phyloP scores from a whole-genome alignment of 2,797 vertebrate genomes.

The Champsocephalus esox region DNA sequence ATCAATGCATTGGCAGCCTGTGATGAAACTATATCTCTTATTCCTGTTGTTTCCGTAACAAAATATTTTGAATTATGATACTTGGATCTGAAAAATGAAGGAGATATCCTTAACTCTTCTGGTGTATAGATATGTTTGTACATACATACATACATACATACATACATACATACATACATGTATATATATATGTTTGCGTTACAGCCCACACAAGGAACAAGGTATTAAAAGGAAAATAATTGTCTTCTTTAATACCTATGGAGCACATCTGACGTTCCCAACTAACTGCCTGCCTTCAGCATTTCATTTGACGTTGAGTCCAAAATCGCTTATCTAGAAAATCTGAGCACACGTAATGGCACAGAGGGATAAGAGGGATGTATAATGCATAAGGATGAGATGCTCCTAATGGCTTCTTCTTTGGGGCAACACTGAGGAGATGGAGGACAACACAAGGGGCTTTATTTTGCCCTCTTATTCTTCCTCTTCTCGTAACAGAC shows the following conservation, averaged over 20 bases:
- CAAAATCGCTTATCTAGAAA: conserved; percentile 83
- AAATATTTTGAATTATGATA: conserved; percentile 38
- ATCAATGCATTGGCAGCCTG: conserved; percentile 46
- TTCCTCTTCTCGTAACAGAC: conserved; percentile 57
- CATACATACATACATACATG: neutral
- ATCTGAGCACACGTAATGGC: conserved; percentile 80
- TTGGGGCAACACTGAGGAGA: conserved; percentile 71
- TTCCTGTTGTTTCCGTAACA: conserved; percentile 31
- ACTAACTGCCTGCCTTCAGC: conserved; percentile 73
- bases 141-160: neutral
- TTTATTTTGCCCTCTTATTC: conserved; percentile 57
- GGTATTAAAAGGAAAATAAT: conserved; percentile 43
- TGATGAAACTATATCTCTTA: conserved; percentile 48
- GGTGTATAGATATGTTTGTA: neutral
- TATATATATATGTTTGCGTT: conserved; percentile 13
- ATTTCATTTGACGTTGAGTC: conserved; percentile 76
- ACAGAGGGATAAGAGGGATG: conserved; percentile 76
- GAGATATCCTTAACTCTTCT: neutral
- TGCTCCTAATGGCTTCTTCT: conserved; percentile 81
- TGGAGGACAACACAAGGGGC: conserved; percentile 67
- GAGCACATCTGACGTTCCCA: conserved; percentile 63
- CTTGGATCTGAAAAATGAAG: neutral
- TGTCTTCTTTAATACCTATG: conserved; percentile 60
- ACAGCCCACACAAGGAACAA: conserved; percentile 15
- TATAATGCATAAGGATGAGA: conserved; percentile 81